Percentiles rank a stretch among this genome's conserved stretches.
These are phyloP conservation scores for Tragelaphus buxtoni DNA, from an alignment of 2,113 vertebrate species.

Conservation along the genomic window DNA sequence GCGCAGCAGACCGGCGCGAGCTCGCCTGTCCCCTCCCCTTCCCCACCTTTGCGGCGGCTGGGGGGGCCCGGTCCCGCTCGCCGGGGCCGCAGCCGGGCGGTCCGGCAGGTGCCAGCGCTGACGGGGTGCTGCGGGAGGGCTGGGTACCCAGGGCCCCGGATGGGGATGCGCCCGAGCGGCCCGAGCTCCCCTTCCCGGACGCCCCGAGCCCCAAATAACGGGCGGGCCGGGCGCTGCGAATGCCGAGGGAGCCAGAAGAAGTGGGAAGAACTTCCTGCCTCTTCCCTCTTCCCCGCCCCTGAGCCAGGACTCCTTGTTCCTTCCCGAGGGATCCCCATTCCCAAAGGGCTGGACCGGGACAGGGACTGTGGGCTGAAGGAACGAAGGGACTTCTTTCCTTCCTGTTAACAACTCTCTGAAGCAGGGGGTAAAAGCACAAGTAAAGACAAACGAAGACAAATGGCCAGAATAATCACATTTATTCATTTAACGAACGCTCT, in stretches of 20 bases:
- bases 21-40: slow-evolving; percentile 42
- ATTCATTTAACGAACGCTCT: neutral
- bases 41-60: slow-evolving; percentile 17
- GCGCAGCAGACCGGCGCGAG: slow-evolving; percentile 19
- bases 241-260: neutral
- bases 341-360: neutral
- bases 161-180: neutral
- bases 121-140: slow-evolving; percentile 70
- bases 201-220: slow-evolving; percentile 14
- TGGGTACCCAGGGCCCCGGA: neutral
- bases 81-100: slow-evolving; percentile 76
- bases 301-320: neutral
- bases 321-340: neutral
- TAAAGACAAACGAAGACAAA: neutral
- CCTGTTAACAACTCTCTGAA: neutral
- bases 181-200: neutral
- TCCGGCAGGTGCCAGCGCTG: slow-evolving; percentile 89
- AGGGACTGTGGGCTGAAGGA: neutral
- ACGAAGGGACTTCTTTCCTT: neutral
- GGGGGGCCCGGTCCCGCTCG: neutral
- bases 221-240: neutral
- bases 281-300: neutral
- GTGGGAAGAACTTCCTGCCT: neutral
- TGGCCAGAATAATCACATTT: neutral
- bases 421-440: neutral